Evolutionary conservation across 1,140 invertebrate species (phyloP).

Genomic region (Pseudomyrmex concolor): DNA sequence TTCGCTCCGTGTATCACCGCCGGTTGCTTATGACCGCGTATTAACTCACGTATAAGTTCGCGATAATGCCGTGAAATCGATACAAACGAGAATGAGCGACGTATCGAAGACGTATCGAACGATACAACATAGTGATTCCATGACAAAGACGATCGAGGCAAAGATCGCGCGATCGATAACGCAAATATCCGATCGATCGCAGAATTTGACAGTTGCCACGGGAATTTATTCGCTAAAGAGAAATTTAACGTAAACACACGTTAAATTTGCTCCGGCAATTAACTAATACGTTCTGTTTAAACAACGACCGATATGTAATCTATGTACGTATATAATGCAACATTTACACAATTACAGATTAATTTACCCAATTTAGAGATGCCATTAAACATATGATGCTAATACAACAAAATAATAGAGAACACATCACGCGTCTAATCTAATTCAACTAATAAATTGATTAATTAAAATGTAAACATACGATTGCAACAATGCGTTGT

Average conservation of each 20-base stretch:
- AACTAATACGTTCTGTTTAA: not conserved
- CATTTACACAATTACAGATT: too few relatives aligned
- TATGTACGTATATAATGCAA: too few relatives aligned
- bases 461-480: not conserved
- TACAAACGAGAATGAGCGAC: not conserved
- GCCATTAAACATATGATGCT: too few relatives aligned
- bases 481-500: too few relatives aligned
- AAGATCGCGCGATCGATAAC: not conserved
- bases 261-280: slow-evolving; percentile 19
- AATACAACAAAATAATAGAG: not conserved
- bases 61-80: slow-evolving; percentile 10
- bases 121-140: too few relatives aligned
- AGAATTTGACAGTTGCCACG: not conserved
- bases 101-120: too few relatives aligned
- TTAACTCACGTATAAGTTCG: slow-evolving; percentile 43
- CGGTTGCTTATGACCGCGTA: slow-evolving; percentile 48
- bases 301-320: not conserved
- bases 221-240: not conserved
- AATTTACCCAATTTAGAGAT: too few relatives aligned
- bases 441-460: not conserved
- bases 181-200: not conserved
- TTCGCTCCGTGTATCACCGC: slow-evolving; percentile 5
- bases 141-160: too few relatives aligned
- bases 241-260: not conserved
- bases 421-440: not conserved